These are phyloP conservation scores for Lagodon rhomboides DNA, from an alignment of 2,797 vertebrate genomes.

Conservation along the genomic window DNA sequence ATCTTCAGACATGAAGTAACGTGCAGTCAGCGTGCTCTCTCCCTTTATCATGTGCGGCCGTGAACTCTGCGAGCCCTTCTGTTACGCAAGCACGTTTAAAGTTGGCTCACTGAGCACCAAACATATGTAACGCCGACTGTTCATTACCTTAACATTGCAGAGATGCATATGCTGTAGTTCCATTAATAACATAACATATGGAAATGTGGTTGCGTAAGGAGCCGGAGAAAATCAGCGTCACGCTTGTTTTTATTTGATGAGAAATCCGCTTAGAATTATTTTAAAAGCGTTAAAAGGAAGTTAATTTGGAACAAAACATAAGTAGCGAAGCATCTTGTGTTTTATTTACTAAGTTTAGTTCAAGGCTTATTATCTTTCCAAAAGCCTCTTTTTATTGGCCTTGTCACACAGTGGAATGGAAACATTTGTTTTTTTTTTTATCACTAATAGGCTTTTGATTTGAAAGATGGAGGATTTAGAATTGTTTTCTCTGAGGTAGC, in stretches of 20 bases:
- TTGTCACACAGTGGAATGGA: not conserved
- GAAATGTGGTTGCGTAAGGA: constrained; percentile 18
- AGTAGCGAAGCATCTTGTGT: not conserved
- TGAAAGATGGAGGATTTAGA: not conserved
- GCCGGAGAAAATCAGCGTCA: not conserved
- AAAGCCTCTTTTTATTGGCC: constrained; percentile 11
- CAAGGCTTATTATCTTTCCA: constrained; percentile 3
- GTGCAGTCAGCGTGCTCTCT: not conserved
- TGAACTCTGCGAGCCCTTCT: not conserved
- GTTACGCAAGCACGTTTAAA: constrained; percentile 42
- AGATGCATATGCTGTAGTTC: not conserved
- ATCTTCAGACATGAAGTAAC: not conserved
- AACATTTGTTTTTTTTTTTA: not conserved
- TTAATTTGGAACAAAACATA: not conserved
- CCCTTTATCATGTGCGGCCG: not conserved
- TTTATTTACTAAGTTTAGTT: constrained; percentile 7
- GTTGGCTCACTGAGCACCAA: constrained; percentile 36
- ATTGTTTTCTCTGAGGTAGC: constrained; percentile 2
- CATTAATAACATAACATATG: not conserved
- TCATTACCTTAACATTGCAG: constrained; percentile 3
- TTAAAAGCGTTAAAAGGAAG: not conserved
- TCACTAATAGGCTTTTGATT: constrained; percentile 4
- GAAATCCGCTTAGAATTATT: not conserved
- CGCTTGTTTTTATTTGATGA: not conserved
- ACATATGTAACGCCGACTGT: constrained; percentile 13